Evolutionary conservation across 2,888 invertebrate species (phyloP).

Genomic region (Crepidodera aurea): DNA sequence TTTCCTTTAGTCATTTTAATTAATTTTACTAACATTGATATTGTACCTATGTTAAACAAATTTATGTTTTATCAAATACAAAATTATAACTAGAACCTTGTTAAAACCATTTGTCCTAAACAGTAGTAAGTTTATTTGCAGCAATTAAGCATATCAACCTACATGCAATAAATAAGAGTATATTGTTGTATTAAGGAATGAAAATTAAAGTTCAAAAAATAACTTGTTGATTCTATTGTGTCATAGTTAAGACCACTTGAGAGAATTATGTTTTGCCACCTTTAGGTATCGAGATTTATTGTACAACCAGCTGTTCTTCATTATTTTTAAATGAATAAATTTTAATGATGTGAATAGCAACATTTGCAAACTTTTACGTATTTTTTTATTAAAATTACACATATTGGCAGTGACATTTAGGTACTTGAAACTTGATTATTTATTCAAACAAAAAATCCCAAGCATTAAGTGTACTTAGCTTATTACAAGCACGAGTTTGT

Average conservation of each 20-base stretch:
- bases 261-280: background rate
- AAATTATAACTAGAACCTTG: too few relatives aligned
- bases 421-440: background rate
- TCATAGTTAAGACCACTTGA: slow-evolving; percentile 10
- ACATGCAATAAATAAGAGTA: slow-evolving; percentile 12
- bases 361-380: too few relatives aligned
- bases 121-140: too few relatives aligned
- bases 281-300: background rate
- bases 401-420: too few relatives aligned
- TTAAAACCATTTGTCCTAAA: too few relatives aligned
- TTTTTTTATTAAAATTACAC: too few relatives aligned
- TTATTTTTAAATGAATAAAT: background rate
- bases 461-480: slow-evolving; percentile 15
- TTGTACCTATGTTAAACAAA: too few relatives aligned
- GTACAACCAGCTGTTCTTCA: slow-evolving; percentile 2
- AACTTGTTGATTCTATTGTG: slow-evolving; percentile 11
- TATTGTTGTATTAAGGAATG: background rate
- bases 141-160: background rate
- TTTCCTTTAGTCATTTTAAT: too few relatives aligned
- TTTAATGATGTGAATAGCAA: too few relatives aligned
- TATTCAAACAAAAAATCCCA: slow-evolving; percentile 3
- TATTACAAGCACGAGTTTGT: slow-evolving; percentile 6
- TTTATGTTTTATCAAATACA: too few relatives aligned
- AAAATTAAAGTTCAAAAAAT: background rate
- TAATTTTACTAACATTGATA: too few relatives aligned